Evolutionary conservation across 2,113 vertebrate species (phyloP).

Genomic region (Rhinopithecus roxellana): DNA sequence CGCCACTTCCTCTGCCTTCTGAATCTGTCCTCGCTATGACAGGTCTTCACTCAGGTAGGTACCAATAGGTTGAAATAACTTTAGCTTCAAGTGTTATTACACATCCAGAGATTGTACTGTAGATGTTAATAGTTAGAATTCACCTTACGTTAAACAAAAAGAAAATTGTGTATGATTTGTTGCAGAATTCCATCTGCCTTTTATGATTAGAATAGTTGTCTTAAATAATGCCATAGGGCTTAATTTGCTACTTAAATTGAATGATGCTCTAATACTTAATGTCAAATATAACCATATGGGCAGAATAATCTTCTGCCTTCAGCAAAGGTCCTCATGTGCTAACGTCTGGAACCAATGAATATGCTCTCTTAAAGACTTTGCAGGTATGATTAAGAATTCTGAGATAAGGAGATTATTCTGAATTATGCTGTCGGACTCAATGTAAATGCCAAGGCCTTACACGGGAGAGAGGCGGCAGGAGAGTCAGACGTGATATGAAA

Average conservation of each 20-base stretch:
- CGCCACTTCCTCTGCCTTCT: neutral
- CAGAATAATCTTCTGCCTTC: neutral
- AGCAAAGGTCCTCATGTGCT: neutral
- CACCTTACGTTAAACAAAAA: neutral
- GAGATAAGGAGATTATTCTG: neutral
- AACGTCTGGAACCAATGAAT: neutral
- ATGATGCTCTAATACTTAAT: neutral
- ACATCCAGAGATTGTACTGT: neutral
- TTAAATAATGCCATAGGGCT: neutral
- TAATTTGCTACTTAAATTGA: neutral
- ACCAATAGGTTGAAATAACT: neutral
- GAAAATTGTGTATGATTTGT: neutral
- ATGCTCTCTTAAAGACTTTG: neutral
- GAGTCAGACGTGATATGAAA: neutral
- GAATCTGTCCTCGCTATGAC: neutral
- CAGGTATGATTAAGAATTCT: neutral
- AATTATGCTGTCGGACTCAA: accelerated
- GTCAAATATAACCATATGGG: neutral
- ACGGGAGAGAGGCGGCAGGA: no score
- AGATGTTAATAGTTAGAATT: neutral
- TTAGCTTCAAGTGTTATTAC: neutral
- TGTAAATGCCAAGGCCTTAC: neutral
- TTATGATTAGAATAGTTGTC: neutral
- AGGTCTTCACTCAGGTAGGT: neutral
- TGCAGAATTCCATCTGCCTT: neutral